Evolutionary conservation across 2,797 vertebrate genomes (phyloP).

Genomic region (Anniella stebbinsi): DNA sequence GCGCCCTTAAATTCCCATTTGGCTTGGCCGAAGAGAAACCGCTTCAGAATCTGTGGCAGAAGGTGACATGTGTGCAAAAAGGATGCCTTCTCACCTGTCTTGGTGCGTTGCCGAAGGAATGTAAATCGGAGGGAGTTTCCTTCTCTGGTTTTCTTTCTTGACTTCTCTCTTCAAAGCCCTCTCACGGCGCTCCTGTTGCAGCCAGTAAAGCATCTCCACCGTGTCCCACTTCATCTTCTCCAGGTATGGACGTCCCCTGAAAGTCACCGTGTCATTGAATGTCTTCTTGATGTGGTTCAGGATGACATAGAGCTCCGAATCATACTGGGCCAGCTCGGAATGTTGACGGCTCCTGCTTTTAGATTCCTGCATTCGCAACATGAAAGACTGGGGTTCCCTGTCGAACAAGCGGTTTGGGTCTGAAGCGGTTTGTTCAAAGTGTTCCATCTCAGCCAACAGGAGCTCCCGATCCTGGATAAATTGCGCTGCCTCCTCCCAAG

Average conservation of each 20-base stretch:
- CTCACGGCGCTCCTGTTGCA: slow-evolving; percentile 71
- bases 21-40: no score
- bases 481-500: slow-evolving; percentile 76
- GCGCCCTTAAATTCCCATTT: background rate
- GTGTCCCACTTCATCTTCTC: slow-evolving; percentile 82
- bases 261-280: slow-evolving; percentile 80
- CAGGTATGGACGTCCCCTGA: slow-evolving; percentile 79
- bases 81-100: no score
- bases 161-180: background rate
- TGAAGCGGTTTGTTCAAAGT: slow-evolving; percentile 79
- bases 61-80: background rate
- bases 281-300: slow-evolving; percentile 70
- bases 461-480: slow-evolving; percentile 79
- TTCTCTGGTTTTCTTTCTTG: background rate
- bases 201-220: slow-evolving; percentile 82
- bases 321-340: slow-evolving; percentile 64
- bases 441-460: slow-evolving; percentile 75
- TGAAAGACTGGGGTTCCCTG: slow-evolving; percentile 14
- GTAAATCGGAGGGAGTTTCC: slow-evolving; percentile 9
- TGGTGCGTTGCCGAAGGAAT: background rate
- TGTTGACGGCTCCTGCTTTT: slow-evolving; percentile 65
- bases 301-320: slow-evolving; percentile 62
- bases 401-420: slow-evolving; percentile 83
- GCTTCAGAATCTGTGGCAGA: background rate
- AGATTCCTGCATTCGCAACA: slow-evolving; percentile 71